Conservation (phyloP, 2,113 vertebrate genomes). For the Sinocyclocheilus anophthalmus region DNA sequence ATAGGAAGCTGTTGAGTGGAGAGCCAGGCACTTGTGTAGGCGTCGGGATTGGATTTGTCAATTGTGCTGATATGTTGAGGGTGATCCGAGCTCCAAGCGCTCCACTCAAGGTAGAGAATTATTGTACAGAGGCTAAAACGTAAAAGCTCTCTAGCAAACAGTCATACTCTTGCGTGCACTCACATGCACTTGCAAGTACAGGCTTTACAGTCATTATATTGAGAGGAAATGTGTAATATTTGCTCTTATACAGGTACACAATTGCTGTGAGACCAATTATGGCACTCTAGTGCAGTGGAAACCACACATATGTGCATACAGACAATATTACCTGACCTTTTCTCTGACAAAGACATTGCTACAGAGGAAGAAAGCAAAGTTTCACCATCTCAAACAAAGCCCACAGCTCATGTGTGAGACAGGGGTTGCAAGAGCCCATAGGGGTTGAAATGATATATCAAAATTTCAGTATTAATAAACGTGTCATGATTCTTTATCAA, state of each 20-base stretch:
- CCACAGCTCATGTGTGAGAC: not conserved
- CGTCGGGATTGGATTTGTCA: conserved; percentile 35
- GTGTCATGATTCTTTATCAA: not conserved
- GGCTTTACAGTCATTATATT: conserved; percentile 31
- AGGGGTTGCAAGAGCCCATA: not conserved
- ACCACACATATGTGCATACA: not conserved
- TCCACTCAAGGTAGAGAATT: conserved; percentile 26
- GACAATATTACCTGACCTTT: conserved; percentile 9
- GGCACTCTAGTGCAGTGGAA: not conserved
- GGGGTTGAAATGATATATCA: not conserved
- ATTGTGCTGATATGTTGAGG: conserved; percentile 53
- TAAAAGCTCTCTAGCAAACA: conserved; percentile 25
- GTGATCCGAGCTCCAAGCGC: conserved; percentile 35
- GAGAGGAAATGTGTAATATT: conserved; percentile 31
- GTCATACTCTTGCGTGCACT: conserved; percentile 14
- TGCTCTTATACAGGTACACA: not conserved
- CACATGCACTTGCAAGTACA: not conserved
- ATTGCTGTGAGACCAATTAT: not conserved
- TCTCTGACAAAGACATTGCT: conserved; percentile 17
- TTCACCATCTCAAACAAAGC: not conserved
- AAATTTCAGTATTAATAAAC: not conserved
- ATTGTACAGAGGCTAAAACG: conserved; percentile 3
- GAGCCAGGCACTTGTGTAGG: conserved; percentile 25
- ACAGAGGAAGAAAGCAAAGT: not conserved
- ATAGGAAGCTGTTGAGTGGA: conserved; percentile 33